Conservation (phyloP, 1,140 invertebrate genomes). For the Colletes latitarsis region DNA sequence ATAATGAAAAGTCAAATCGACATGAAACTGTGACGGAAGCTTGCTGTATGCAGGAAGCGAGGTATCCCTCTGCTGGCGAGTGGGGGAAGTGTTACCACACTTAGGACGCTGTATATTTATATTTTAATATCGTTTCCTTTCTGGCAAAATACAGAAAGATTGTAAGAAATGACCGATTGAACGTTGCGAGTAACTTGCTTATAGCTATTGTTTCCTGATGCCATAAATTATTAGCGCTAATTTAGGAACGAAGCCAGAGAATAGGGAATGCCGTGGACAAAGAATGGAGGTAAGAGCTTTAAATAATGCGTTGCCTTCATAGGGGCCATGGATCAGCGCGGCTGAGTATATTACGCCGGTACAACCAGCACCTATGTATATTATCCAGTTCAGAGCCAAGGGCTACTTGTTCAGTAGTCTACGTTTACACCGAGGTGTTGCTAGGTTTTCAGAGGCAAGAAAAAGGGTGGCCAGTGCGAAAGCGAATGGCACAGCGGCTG, state of each 20-base stretch:
- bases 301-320: constrained; percentile 73
- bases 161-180: constrained; percentile 52
- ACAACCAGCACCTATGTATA: constrained; percentile 58
- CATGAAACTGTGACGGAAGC: too few relatives aligned
- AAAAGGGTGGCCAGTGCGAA: constrained; percentile 33
- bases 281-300: constrained; percentile 71
- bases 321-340: constrained; percentile 49
- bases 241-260: constrained; percentile 57
- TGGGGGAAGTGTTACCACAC: too few relatives aligned
- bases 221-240: constrained; percentile 74
- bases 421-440: constrained; percentile 43
- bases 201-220: constrained; percentile 67
- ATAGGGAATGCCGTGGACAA: constrained; percentile 68
- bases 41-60: too few relatives aligned
- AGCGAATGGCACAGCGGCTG: constrained; percentile 17
- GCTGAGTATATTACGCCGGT: constrained; percentile 66
- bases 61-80: too few relatives aligned
- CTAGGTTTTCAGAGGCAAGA: constrained; percentile 39
- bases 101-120: too few relatives aligned
- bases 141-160: neutral
- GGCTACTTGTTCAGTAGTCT: constrained; percentile 61
- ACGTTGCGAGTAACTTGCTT: constrained; percentile 53
- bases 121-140: neutral
- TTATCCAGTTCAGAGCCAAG: constrained; percentile 69
- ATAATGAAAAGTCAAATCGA: too few relatives aligned